These are phyloP conservation scores for Eumacrocentrus americanus DNA, from an alignment of 2,888 invertebrate genomes.

Conservation along the genomic window DNA sequence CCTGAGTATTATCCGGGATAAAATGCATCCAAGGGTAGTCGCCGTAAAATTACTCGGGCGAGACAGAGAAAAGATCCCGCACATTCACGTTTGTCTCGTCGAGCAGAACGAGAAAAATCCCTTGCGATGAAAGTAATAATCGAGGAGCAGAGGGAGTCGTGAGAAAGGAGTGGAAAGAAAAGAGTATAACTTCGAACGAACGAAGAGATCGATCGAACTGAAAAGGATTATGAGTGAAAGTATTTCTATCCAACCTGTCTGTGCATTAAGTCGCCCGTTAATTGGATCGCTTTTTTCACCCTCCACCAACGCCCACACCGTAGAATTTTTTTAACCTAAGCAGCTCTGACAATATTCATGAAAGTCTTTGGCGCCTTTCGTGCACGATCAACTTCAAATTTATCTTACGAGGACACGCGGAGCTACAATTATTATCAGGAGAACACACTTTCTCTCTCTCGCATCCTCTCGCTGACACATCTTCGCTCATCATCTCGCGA, in stretches of 20 bases:
- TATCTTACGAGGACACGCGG: constrained; percentile 51
- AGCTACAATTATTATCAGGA: constrained; percentile 44
- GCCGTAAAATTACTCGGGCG: constrained; percentile 50
- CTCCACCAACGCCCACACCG: constrained; percentile 10
- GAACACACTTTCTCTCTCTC: constrained; percentile 23
- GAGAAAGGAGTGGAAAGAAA: neutral
- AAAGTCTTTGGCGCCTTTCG: constrained; percentile 19
- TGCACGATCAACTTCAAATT: constrained; percentile 50
- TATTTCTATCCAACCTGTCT: constrained; percentile 37
- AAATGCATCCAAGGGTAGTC: constrained; percentile 50
- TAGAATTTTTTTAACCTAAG: constrained; percentile 2
- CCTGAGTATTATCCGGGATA: constrained; percentile 38
- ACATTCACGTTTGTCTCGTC: constrained; percentile 31
- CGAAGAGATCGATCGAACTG: constrained; percentile 21
- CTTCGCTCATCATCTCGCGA: constrained; percentile 53
- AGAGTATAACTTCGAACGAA: neutral
- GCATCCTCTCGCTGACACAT: constrained; percentile 36
- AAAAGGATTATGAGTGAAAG: constrained; percentile 49
- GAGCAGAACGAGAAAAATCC: constrained; percentile 16
- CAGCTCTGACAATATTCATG: constrained; percentile 1
- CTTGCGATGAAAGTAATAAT: constrained; percentile 17
- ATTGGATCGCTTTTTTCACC: constrained; percentile 47
- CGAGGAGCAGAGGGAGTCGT: neutral
- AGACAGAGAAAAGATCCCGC: no score
- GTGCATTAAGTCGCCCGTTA: constrained; percentile 49